phyloP scores from a whole-genome alignment of 2,888 invertebrate genomes.

The Vesta saturnalis region DNA sequence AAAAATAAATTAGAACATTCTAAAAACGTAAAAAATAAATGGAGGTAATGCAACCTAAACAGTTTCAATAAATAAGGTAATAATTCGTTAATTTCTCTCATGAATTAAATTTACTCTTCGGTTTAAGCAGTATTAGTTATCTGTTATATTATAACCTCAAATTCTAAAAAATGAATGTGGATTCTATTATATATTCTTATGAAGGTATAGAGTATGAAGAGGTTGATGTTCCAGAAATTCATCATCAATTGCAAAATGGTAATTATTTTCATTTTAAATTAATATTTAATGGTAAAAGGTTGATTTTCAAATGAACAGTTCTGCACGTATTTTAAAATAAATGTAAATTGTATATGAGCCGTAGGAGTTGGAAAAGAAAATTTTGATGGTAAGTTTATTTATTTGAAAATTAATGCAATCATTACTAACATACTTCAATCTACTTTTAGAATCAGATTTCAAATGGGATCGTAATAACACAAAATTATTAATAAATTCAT shows the following conservation, averaged over 20 bases:
- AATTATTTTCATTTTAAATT: constrained; percentile 4
- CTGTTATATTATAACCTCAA: background rate
- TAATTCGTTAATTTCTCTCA: no score
- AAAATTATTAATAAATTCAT: constrained; percentile 5
- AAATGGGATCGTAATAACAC: constrained; percentile 3
- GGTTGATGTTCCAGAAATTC: constrained; percentile 1
- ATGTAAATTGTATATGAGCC: background rate
- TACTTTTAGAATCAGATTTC: constrained; percentile 5
- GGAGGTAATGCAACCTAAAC: no score
- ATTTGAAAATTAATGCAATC: background rate
- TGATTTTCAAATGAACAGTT: background rate
- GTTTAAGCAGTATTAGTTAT: background rate
- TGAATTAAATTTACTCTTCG: background rate
- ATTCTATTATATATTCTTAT: background rate
- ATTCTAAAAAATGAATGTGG: constrained; percentile 1
- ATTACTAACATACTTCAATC: constrained; percentile 1
- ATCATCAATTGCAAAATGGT: background rate
- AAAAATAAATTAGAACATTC: no score
- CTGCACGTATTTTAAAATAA: background rate
- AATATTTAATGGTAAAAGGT: constrained; percentile 5
- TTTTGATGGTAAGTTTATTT: constrained; percentile 3
- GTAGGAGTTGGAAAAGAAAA: background rate
- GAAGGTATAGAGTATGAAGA: constrained; percentile 2
- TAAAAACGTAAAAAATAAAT: no score
- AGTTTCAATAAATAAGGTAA: no score